Conservation (phyloP, 1,140 invertebrate genomes). For the Coelopa frigida region DNA sequence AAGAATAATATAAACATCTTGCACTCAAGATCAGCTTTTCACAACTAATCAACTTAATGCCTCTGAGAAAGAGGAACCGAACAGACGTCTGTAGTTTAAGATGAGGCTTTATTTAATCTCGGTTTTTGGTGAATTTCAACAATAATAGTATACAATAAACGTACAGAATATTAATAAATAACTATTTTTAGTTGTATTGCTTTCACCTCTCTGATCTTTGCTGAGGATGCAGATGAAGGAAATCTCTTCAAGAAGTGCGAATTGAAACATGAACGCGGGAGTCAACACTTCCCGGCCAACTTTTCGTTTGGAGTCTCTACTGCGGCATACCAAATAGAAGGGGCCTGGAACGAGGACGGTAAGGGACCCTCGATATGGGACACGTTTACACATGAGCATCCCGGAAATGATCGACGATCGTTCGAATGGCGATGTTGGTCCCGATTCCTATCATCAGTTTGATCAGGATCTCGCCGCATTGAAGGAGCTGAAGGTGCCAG, state of each 20-base stretch:
- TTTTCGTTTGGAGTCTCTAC: constrained; percentile 54
- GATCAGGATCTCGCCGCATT: constrained; percentile 48
- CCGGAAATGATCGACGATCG: constrained; percentile 43
- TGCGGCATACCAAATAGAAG: constrained; percentile 57
- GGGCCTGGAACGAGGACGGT: constrained; percentile 54
- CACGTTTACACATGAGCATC: constrained; percentile 46
- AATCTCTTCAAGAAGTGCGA: constrained; percentile 5
- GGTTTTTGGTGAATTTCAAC: no score
- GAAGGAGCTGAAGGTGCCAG: constrained; percentile 34
- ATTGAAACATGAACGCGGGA: constrained; percentile 5
- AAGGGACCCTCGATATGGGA: constrained; percentile 56
- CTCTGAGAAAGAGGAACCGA: no score
- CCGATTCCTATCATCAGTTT: constrained; percentile 50
- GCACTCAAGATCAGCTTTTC: no score
- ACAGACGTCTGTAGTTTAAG: no score
- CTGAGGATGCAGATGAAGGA: no score
- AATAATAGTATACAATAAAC: no score
- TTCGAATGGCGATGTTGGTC: constrained; percentile 47
- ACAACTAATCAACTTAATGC: no score
- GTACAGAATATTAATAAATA: no score
- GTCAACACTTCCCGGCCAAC: constrained; percentile 47
- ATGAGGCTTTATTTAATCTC: no score
- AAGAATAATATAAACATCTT: no score
- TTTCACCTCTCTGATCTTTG: no score
- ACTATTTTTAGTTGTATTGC: no score